A percentile compares a stretch with the other conserved stretches of the same genome.
These are phyloP conservation scores for Drosophila parthenogenetica DNA, from an alignment of 2,888 invertebrate species.

Conservation along the genomic window DNA sequence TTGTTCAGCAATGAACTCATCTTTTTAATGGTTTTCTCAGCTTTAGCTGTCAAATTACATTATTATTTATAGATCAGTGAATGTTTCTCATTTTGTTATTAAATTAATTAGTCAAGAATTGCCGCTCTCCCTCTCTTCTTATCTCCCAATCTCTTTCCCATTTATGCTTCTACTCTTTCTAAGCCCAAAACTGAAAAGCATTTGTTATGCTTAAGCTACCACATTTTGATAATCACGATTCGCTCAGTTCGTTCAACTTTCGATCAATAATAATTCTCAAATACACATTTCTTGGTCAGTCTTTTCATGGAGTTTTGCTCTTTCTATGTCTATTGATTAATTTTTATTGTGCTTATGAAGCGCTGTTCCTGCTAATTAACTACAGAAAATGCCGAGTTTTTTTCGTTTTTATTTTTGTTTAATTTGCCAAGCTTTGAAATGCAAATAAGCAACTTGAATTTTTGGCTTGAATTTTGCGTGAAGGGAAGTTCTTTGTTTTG, in stretches of 20 bases:
- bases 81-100: background rate
- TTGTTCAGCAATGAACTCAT: constrained; percentile 5
- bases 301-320: constrained; percentile 46
- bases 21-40: background rate
- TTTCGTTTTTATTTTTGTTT: constrained; percentile 42
- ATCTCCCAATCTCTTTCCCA: background rate
- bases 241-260: constrained; percentile 71
- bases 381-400: constrained; percentile 48
- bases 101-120: constrained; percentile 41
- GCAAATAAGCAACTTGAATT: constrained; percentile 59
- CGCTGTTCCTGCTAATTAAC: constrained; percentile 66
- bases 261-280: constrained; percentile 65
- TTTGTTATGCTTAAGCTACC: constrained; percentile 48
- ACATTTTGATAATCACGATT: constrained; percentile 41
- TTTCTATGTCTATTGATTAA: constrained; percentile 41
- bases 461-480: constrained; percentile 49
- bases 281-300: constrained; percentile 10
- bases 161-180: constrained; percentile 20
- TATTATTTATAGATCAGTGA: constrained; percentile 16
- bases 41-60: constrained; percentile 3
- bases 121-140: background rate
- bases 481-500: constrained; percentile 77
- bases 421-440: constrained; percentile 70
- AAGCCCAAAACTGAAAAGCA: constrained; percentile 39
- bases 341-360: constrained; percentile 54